Conservation (phyloP, 2,797 vertebrate species). For the Nyctalus aviator region DNA sequence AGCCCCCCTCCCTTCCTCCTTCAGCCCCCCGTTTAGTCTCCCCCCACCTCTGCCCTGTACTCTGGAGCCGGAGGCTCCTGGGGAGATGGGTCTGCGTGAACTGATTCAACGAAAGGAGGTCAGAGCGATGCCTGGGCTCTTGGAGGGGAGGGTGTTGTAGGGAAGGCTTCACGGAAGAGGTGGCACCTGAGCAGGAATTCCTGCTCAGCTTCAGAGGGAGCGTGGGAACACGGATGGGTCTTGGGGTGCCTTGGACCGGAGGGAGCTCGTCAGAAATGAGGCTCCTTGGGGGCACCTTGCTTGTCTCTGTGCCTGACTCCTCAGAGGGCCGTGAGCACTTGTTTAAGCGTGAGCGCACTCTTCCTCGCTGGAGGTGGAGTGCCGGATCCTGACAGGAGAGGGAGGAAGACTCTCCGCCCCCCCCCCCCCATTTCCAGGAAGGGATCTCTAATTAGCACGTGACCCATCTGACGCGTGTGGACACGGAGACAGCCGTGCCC, state of each 20-base stretch:
- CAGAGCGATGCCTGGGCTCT: background rate
- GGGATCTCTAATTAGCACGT: background rate
- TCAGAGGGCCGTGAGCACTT: background rate
- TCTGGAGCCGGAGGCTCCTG: no score
- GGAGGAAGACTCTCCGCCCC: background rate
- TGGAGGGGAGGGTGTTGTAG: background rate
- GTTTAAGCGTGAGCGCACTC: constrained; percentile 40
- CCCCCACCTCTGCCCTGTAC: background rate
- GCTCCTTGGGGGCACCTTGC: background rate
- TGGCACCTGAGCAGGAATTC: background rate
- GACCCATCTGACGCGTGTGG: background rate
- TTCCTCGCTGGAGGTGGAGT: background rate
- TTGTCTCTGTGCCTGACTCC: background rate
- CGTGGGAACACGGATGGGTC: background rate
- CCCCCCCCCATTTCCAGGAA: background rate
- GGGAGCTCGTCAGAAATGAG: background rate
- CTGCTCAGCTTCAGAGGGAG: background rate
- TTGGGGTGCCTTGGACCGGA: background rate
- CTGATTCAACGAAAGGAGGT: background rate
- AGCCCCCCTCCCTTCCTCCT: background rate
- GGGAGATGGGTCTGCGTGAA: no score
- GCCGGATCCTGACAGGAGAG: background rate
- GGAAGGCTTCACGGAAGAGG: background rate
- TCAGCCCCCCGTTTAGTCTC: background rate
- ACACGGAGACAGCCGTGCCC: background rate